Evolutionary conservation across 2,113 vertebrate species (phyloP), one percentile per base, ranked within the genome.

Genomic region (Python bivittatus): DNA sequence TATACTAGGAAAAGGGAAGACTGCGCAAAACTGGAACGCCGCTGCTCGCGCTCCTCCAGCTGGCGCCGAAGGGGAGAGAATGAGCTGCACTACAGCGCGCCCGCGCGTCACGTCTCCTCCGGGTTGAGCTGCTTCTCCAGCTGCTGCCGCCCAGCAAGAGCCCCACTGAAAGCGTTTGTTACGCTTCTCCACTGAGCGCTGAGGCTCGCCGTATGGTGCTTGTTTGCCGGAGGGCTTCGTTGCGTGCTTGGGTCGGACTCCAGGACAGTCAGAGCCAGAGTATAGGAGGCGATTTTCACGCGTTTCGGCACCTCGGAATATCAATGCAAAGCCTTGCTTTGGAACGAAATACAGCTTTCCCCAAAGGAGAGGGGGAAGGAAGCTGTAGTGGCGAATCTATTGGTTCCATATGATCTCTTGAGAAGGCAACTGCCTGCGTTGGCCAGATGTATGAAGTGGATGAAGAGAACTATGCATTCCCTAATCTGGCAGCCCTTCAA

Each of bases 1-100:
- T 92, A 87, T 58, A 92, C 94, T 7, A 29, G 89, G 79, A 86
- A 91, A 91, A 1, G 84, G 42, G 94, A 95, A 88, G 84, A 1
- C 53, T 52, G 38, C 60, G 23, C 48, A 86, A 85, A 94, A 92
- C 86, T 88, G 33, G 25, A 93, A 29, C 17, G 91, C 95, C 86
- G 91, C 89, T 86, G 91, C 57, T 44, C 22, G 23, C 13, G 57
- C 33, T 6, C 13, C 29, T 90, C 25, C 93, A 58, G 64, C 68
- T 57, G 88, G 6, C 25, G 11, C 54, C 48, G 1, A n/a, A 52
- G 52, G 57, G 84, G 11, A 17, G 23, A 10, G 3, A 22, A 44
- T 6, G 25, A 42, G 2, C 42, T 2, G 42, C 42, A 17, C 38
- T 3, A 48, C 20, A 52, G 27, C 84, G 27, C 4, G 29, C 42